Conservation (phyloP, 2,888 invertebrate genomes). For the Lamproptera curius region DNA sequence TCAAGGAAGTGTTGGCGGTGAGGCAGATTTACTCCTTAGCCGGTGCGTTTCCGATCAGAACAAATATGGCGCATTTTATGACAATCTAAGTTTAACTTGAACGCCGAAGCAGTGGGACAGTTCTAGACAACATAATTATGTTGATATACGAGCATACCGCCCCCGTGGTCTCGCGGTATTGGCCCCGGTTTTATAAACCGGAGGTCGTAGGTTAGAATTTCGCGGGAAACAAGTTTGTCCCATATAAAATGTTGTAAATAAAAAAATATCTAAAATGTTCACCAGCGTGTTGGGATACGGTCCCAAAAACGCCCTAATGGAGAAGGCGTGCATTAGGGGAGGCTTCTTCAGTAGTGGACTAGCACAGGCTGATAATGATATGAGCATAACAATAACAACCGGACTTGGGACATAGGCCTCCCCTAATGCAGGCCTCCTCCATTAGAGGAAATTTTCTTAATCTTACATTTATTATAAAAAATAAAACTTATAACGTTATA, state of each 20-base stretch:
- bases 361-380: too few relatives aligned
- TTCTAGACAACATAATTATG: neutral
- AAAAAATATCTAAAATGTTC: neutral
- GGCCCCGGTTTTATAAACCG: too few relatives aligned
- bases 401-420: too few relatives aligned
- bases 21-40: slow-evolving; percentile 10
- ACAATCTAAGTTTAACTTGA: slow-evolving; percentile 11
- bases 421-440: too few relatives aligned
- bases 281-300: too few relatives aligned
- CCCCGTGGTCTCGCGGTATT: neutral
- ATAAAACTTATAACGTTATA: neutral
- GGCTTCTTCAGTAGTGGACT: too few relatives aligned
- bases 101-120: neutral
- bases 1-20: slow-evolving; percentile 8
- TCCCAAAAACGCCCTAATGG: too few relatives aligned
- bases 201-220: too few relatives aligned
- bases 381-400: too few relatives aligned
- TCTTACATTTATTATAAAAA: neutral
- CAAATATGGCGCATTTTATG: too few relatives aligned
- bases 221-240: neutral
- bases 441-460: neutral
- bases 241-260: neutral
- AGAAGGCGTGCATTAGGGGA: too few relatives aligned
- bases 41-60: slow-evolving; percentile 16
- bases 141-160: neutral